These are phyloP conservation scores for Onychomys torridus DNA, from an alignment of 2,797 vertebrate species.

Conservation along the genomic window DNA sequence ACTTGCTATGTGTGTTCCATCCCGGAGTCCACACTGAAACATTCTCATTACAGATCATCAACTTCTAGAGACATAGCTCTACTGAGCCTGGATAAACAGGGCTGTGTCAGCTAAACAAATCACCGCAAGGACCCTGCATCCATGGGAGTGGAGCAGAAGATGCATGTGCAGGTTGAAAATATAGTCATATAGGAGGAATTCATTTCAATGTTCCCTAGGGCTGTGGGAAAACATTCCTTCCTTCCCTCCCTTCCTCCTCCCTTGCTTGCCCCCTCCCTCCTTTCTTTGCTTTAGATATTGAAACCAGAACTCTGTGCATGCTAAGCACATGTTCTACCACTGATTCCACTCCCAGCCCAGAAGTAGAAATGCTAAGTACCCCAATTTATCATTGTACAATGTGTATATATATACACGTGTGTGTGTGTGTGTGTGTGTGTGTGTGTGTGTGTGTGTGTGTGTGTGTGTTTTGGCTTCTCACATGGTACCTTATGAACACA, in stretches of 20 bases:
- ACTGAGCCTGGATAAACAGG: neutral
- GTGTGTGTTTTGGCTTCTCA: too few species aligned
- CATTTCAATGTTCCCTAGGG: neutral
- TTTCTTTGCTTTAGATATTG: neutral
- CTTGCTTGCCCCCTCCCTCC: neutral
- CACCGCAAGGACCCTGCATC: neutral
- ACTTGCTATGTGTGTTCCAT: neutral
- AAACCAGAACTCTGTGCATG: neutral
- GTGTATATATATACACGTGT: neutral
- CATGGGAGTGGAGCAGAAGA: neutral
- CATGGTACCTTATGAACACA: neutral
- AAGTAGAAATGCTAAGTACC: neutral
- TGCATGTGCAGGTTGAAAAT: neutral
- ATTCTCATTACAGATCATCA: neutral
- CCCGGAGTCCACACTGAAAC: neutral
- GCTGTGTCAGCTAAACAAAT: neutral
- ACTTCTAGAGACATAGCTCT: neutral
- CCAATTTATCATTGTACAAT: neutral
- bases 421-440: too few species aligned
- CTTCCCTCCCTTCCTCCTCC: rapidly evolving
- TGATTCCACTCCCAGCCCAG: neutral
- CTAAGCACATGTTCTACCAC: neutral
- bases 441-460: too few species aligned
- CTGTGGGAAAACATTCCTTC: too few species aligned
- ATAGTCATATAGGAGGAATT: neutral